Base-by-base conservation (phyloP, 2,113 vertebrate species). In the Lathamus discolor region DNA sequence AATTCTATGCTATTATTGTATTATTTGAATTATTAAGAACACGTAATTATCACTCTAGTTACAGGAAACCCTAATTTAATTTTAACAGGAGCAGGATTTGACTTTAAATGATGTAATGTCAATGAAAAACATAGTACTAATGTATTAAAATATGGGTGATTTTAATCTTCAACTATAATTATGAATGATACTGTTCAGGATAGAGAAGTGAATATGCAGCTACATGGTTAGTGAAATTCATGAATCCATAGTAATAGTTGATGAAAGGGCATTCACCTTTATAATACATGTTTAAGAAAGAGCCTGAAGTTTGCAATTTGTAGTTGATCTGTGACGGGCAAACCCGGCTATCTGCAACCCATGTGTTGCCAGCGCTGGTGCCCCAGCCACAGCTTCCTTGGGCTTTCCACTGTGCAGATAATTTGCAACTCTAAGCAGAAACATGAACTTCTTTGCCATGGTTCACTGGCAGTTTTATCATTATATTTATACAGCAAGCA, bases 401-500 rank as follows among this genome's bases (percentile, higher is more conserved):
- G 63, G 69, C 91, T 92, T 93, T 88, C 79, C 57, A 79, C 75
- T 82, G 82, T 84, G 66, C 80, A 88, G 73, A 91, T 75, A 88
- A 94, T 94, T 93, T 96, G 95, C 88, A 94, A 18, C 86, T 81
- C 90, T 92, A 94, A 96, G 93, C 92, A 93, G 90, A 95, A 96
- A 92, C 92, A 92, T 91, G 95, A 97, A 94, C 93, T 93, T 62
- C 83, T 93, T 90, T 96, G 83, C 80, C 83, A 93, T 29, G 90
- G 96, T 95, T 96, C 96, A 95, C 88, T 79, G 92, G 80, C 73
- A 96, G 86, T 97, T 95, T 92, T 90, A 92, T 64, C 90, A 90
- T 84, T 88, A 90, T 88, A 95, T 96, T 96, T 93, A 84, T 88
- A 90, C 62, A 95, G 86, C 83, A 93, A 91, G 77, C 62, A 73